Conservation (phyloP, 1,140 invertebrate genomes). For the Zaprionus kolodkinae region DNA sequence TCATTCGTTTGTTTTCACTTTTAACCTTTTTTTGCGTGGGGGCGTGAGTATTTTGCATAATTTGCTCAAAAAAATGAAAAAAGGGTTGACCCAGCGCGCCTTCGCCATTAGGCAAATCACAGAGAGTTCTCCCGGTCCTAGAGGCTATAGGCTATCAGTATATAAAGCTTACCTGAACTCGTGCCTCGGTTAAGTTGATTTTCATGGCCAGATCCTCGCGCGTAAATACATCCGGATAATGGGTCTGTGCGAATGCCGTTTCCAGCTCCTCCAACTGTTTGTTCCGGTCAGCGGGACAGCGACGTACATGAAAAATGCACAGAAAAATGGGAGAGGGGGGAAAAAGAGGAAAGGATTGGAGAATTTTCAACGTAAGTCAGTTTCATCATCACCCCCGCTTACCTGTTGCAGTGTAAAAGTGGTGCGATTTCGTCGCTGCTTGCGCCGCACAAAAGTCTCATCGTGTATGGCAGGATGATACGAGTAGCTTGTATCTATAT, state of each 20-base stretch:
- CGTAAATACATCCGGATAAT: slow-evolving; percentile 99
- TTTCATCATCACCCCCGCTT: slow-evolving; percentile 84
- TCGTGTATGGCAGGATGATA: slow-evolving; percentile 97
- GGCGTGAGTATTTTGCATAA: slow-evolving; percentile 55
- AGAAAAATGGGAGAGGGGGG: not conserved
- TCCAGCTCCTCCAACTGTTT: slow-evolving; percentile 95
- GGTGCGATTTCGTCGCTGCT: slow-evolving; percentile 97
- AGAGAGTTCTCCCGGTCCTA: not conserved
- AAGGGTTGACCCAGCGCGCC: slow-evolving; percentile 17
- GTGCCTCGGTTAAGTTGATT: slow-evolving; percentile 98
- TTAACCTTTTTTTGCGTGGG: slow-evolving; percentile 5
- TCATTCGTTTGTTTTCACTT: slow-evolving; percentile 31
- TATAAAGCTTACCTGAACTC: slow-evolving; percentile 93
- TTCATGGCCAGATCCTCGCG: slow-evolving; percentile 99
- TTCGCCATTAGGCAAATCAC: slow-evolving; percentile 7
- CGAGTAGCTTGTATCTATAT: slow-evolving; percentile 93
- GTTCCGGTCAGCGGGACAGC: not conserved
- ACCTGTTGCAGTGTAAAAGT: slow-evolving; percentile 98
- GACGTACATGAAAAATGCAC: slow-evolving; percentile 63
- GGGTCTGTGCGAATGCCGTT: slow-evolving; percentile 98
- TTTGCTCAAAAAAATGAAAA: slow-evolving; percentile 22
- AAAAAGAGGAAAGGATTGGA: not conserved
- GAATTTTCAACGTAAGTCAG: slow-evolving; percentile 12
- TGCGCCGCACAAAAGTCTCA: slow-evolving; percentile 97
- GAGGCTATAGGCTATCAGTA: not conserved